These are phyloP conservation scores for Diorhabda elongata DNA, from an alignment of 1,140 invertebrate genomes.

Conservation along the genomic window DNA sequence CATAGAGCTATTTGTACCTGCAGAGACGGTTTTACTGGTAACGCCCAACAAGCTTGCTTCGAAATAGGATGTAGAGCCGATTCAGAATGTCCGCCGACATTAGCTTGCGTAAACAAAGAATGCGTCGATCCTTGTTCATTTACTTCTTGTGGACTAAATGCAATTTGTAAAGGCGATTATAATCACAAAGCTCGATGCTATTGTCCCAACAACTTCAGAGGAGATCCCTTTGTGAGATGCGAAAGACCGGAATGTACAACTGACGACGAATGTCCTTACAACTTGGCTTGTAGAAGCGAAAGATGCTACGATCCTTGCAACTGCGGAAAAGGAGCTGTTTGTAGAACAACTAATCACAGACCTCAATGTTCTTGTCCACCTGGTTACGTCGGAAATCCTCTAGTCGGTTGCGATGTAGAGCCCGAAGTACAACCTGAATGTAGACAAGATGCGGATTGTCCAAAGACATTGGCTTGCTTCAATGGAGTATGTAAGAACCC, in stretches of 20 bases:
- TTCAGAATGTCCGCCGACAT: constrained; percentile 73
- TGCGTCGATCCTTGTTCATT: constrained; percentile 77
- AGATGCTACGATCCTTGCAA: constrained; percentile 77
- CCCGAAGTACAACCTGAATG: constrained; percentile 63
- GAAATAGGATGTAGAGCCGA: constrained; percentile 81
- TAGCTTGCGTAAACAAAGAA: constrained; percentile 80
- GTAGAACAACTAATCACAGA: constrained; percentile 71
- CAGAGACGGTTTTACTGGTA: constrained; percentile 76
- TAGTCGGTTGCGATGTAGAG: constrained; percentile 56
- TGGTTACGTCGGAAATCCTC: constrained; percentile 76
- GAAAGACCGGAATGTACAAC: constrained; percentile 70
- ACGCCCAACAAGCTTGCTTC: constrained; percentile 74
- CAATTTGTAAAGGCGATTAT: constrained; percentile 67
- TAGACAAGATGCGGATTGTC: constrained; percentile 76
- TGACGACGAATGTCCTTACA: constrained; percentile 69
- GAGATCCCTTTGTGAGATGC: constrained; percentile 72
- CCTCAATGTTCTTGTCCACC: constrained; percentile 77
- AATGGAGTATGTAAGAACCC: constrained; percentile 76
- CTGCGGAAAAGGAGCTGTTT: constrained; percentile 65
- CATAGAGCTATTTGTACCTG: constrained; percentile 83
- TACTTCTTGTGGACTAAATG: constrained; percentile 77
- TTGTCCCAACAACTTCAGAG: constrained; percentile 69
- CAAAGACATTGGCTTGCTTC: constrained; percentile 79
- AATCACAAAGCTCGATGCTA: constrained; percentile 75
- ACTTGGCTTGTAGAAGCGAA: constrained; percentile 69